phyloP scores from a whole-genome alignment of 2,113 vertebrate species.

The Ictidomys tridecemlineatus region DNA sequence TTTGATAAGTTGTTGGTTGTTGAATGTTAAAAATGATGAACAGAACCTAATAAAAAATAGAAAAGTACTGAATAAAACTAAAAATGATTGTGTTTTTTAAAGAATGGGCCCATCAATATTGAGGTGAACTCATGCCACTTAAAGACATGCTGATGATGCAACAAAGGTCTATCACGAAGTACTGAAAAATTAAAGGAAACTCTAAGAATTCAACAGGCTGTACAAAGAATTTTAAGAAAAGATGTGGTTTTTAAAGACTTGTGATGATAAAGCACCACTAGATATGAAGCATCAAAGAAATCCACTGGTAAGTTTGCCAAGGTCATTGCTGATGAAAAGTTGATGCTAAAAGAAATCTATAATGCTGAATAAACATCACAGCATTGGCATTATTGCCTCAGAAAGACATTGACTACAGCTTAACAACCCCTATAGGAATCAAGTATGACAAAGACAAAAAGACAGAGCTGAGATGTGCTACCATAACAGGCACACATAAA shows the following conservation, averaged over 20 bases:
- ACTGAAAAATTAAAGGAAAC: neutral
- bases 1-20: neutral
- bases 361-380: neutral
- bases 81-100: neutral
- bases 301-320: neutral
- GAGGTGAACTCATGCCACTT: neutral
- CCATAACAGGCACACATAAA: no score
- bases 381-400: neutral
- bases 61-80: neutral
- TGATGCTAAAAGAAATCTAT: neutral
- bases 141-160: neutral
- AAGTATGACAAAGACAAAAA: neutral
- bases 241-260: neutral
- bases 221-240: neutral
- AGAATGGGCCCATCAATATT: neutral
- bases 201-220: neutral
- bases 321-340: neutral
- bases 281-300: neutral
- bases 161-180: neutral
- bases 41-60: neutral
- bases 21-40: neutral
- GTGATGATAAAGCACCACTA: neutral
- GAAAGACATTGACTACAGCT: neutral
- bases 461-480: neutral
- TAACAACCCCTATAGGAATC: neutral